phyloP scores from a whole-genome alignment of 2,888 invertebrate genomes.

The Leptopilina myrica region DNA sequence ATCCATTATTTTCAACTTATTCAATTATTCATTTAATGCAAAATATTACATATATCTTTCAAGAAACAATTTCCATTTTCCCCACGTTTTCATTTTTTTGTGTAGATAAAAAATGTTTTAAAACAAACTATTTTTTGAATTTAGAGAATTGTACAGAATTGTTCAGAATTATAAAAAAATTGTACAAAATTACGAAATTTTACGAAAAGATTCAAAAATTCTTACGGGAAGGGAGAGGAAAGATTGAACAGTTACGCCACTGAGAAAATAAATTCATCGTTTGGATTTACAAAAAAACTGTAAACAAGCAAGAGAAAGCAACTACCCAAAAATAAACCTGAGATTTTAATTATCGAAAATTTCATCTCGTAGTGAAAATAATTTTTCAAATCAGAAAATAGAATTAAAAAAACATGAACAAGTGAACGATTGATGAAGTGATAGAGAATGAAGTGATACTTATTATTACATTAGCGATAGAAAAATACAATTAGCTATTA shows the following conservation, averaged over 20 bases:
- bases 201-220: neutral
- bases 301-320: neutral
- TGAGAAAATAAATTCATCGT: conserved; percentile 12
- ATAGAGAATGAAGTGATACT: too few relatives aligned
- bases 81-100: too few relatives aligned
- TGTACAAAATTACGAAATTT: neutral
- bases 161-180: neutral
- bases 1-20: too few relatives aligned
- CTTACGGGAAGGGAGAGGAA: conserved; percentile 22
- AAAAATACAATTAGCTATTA: conserved; percentile 25
- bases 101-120: too few relatives aligned
- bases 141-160: too few relatives aligned
- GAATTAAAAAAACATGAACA: neutral
- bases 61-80: too few relatives aligned
- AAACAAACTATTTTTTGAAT: too few relatives aligned
- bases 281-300: conserved; percentile 1
- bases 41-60: too few relatives aligned
- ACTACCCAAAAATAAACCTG: neutral
- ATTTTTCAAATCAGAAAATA: neutral
- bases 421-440: conserved; percentile 2
- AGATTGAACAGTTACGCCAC: conserved; percentile 29
- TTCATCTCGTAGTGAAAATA: neutral
- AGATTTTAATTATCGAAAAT: neutral
- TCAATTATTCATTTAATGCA: too few relatives aligned
- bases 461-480: neutral